A percentile compares a stretch with the other conserved stretches of the same genome.
phyloP scores from a whole-genome alignment of 2,888 invertebrate species.

The Conops quadrifasciatus region DNA sequence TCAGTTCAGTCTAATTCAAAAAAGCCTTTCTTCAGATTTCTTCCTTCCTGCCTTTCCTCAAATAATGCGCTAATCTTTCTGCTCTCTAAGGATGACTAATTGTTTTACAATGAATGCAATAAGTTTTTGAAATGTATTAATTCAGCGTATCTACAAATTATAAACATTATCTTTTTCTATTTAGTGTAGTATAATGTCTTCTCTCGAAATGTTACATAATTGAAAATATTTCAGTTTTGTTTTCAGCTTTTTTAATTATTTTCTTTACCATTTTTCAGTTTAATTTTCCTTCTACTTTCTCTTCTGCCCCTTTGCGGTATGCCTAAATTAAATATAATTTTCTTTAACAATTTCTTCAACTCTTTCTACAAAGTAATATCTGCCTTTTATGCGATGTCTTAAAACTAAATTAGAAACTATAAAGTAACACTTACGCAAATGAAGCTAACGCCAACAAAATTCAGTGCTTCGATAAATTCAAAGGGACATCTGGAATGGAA shows the following conservation, averaged over 20 bases:
- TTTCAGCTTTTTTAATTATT: not conserved
- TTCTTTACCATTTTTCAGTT: conserved; percentile 2
- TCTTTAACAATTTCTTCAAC: conserved; percentile 18
- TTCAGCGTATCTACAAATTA: no score
- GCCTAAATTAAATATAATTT: conserved; percentile 31
- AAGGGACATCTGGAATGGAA: conserved; percentile 81
- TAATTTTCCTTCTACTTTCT: conserved; percentile 6
- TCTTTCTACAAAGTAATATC: conserved; percentile 12
- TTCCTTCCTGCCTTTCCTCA: conserved; percentile 34
- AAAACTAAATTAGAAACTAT: conserved; percentile 28
- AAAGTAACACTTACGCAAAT: conserved; percentile 51
- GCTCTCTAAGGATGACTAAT: conserved; percentile 1
- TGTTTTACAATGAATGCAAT: not conserved
- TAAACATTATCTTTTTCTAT: not conserved
- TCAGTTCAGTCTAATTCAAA: conserved; percentile 51
- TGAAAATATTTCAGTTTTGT: no score
- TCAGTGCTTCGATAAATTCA: conserved; percentile 87
- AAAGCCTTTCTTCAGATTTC: conserved; percentile 60
- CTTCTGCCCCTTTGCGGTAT: conserved; percentile 7
- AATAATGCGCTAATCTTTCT: not conserved
- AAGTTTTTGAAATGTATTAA: no score
- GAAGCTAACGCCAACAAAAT: conserved; percentile 48
- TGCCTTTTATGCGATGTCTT: conserved; percentile 20
- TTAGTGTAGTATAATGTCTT: not conserved
- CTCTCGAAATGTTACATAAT: not conserved